phyloP scores from a whole-genome alignment of 2,888 invertebrate genomes.

The Ecliptopera silaceata region DNA sequence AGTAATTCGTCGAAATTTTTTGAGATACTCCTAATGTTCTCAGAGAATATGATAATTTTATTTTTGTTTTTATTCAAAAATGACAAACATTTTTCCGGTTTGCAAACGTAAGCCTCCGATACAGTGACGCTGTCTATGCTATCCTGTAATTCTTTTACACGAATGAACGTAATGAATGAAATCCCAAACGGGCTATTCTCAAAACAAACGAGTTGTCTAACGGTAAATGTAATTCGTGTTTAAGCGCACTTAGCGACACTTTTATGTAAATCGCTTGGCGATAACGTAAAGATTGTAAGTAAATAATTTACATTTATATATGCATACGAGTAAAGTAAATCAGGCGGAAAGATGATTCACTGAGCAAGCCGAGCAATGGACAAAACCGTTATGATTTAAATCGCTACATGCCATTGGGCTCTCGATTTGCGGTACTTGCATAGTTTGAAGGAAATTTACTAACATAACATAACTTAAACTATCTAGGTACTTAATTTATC shows the following conservation, averaged over 20 bases:
- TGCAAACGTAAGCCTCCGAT: no score
- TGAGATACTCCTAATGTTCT: no score
- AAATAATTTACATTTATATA: not conserved
- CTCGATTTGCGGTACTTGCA: constrained; percentile 70
- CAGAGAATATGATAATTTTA: no score
- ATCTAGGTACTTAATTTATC: no score
- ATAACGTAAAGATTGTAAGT: constrained; percentile 38
- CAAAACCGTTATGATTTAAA: constrained; percentile 77
- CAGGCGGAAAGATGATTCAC: constrained; percentile 79
- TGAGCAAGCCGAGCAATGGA: constrained; percentile 62
- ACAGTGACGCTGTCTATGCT: no score
- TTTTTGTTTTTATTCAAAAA: no score
- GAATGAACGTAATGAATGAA: constrained; percentile 17
- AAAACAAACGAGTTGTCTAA: constrained; percentile 24
- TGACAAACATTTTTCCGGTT: no score
- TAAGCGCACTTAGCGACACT: constrained; percentile 36
- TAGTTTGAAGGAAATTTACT: constrained; percentile 37
- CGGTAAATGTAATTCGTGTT: constrained; percentile 30
- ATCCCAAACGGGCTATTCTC: constrained; percentile 5
- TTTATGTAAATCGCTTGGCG: constrained; percentile 39
- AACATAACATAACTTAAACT: no score
- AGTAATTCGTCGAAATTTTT: no score
- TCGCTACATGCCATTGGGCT: constrained; percentile 69
- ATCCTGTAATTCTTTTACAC: not conserved
- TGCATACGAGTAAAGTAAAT: constrained; percentile 61